Base-by-base conservation (phyloP, 2,888 invertebrate genomes). In the Synergus gifuensis region DNA sequence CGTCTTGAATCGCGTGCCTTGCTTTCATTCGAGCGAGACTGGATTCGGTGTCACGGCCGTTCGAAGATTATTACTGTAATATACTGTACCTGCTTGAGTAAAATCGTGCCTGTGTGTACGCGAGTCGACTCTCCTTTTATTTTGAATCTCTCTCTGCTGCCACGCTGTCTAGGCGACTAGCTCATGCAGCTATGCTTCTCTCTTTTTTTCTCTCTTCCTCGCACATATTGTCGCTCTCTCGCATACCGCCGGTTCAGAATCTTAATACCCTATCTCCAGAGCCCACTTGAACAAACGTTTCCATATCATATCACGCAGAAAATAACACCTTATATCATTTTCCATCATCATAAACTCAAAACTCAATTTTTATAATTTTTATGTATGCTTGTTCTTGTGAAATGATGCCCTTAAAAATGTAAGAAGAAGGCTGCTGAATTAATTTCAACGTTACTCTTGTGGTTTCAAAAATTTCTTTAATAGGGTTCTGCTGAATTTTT, bases 151-250 rank as follows among this genome's bases (percentile, higher is more conserved):
- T 84, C 77, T 79, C 79, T 76, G 90, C 90, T 89, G 90, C 90
- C 90, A 90, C 89, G 90, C 90, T 90, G 89, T 89, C 90, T 90
- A 90, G 89, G 86, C 84, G 84, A 85, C 85, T 86, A 85, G 83
- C 85, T 80, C 77, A 54, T 76, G 79, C 78, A 77, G 73, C 78
- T 77, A 63, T 64, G 82, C 80, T 69, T 54, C 77, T 76, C 82
- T 46, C 76, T 60, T 46, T 76, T 76, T 78, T 76, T 83, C 78
- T 67, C 78, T 77, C 54, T 78, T 62, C 28, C 18, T 62, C 77
- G 66, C 80, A 79, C 63, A 46, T 44, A 54, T n/a, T 54, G 54
- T n/a, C 54, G 54, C n/a, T n/a, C n/a, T 54, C 54, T 54, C 54
- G n/a, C n/a, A n/a, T 54, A 54, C 54, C 54, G n/a, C n/a, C 8